phyloP scores from a whole-genome alignment of 2,888 invertebrate genomes.

The Auanema freiburgensis region DNA sequence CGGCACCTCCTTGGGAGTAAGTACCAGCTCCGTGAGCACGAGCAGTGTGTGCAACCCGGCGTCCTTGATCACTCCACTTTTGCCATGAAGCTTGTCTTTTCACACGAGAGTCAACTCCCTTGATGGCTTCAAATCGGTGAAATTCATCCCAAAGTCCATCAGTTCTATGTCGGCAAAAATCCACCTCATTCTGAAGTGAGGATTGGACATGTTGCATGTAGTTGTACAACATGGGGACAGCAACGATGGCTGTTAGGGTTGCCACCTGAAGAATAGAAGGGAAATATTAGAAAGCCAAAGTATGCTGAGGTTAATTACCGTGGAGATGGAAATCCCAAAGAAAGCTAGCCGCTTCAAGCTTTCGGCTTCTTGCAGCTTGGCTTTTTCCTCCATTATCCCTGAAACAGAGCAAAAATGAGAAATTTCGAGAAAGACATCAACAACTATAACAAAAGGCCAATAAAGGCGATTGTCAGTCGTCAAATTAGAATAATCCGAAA shows the following conservation, averaged over 20 bases:
- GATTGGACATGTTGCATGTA: constrained; percentile 63
- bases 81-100: constrained; percentile 27
- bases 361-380: constrained; percentile 52
- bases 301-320: constrained; percentile 9
- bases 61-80: not conserved
- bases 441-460: no score
- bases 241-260: constrained; percentile 57
- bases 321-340: constrained; percentile 46
- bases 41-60: constrained; percentile 1
- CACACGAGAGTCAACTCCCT: constrained; percentile 38
- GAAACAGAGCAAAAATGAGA: not conserved
- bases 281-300: not conserved
- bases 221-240: constrained; percentile 63
- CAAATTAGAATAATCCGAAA: no score
- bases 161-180: constrained; percentile 48
- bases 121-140: constrained; percentile 43
- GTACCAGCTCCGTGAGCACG: constrained; percentile 16
- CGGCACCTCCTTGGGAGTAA: constrained; percentile 24
- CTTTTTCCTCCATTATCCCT: constrained; percentile 41
- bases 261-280: constrained; percentile 44
- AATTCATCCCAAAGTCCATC: constrained; percentile 54
- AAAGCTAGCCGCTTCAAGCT: constrained; percentile 54
- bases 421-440: not conserved
- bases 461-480: no score
- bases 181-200: constrained; percentile 56